Evolutionary conservation across 2,888 invertebrate species (phyloP).

Genomic region (Lapara coniferarum): DNA sequence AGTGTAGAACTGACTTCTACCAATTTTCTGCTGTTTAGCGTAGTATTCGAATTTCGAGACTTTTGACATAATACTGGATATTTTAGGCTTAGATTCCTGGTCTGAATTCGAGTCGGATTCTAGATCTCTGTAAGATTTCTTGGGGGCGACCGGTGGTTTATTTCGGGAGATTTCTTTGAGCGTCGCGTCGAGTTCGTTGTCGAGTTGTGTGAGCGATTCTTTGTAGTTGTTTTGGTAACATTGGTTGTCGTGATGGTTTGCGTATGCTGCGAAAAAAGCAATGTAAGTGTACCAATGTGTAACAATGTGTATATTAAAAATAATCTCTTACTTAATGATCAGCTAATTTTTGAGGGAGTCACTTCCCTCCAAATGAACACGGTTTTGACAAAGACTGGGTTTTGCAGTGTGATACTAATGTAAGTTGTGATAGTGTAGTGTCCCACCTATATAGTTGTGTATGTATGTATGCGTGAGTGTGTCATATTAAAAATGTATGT

Average conservation of each 20-base stretch:
- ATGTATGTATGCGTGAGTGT: too few relatives aligned
- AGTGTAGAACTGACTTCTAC: constrained; percentile 74
- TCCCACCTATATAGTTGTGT: too few relatives aligned
- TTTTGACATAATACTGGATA: constrained; percentile 87
- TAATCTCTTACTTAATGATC: too few relatives aligned
- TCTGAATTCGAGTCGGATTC: constrained; percentile 80
- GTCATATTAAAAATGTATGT: too few relatives aligned
- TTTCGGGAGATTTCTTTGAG: constrained; percentile 80
- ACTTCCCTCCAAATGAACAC: too few relatives aligned
- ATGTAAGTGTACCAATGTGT: neutral
- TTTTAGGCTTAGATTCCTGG: constrained; percentile 69
- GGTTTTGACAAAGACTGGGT: too few relatives aligned
- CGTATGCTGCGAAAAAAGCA: constrained; percentile 58
- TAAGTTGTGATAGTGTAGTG: too few relatives aligned
- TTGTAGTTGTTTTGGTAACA: constrained; percentile 67
- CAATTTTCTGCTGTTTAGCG: constrained; percentile 85
- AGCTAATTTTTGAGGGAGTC: too few relatives aligned
- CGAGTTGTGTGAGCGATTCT: constrained; percentile 67
- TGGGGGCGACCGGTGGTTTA: constrained; percentile 87
- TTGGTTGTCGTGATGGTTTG: constrained; percentile 52
- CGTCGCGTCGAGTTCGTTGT: constrained; percentile 75
- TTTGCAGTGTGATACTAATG: too few relatives aligned
- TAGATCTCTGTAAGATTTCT: constrained; percentile 81
- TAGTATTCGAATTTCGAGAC: constrained; percentile 92
- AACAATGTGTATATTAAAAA: too few relatives aligned